Conservation (phyloP, 2,113 vertebrate species). For the Malaclemys terrapin region DNA sequence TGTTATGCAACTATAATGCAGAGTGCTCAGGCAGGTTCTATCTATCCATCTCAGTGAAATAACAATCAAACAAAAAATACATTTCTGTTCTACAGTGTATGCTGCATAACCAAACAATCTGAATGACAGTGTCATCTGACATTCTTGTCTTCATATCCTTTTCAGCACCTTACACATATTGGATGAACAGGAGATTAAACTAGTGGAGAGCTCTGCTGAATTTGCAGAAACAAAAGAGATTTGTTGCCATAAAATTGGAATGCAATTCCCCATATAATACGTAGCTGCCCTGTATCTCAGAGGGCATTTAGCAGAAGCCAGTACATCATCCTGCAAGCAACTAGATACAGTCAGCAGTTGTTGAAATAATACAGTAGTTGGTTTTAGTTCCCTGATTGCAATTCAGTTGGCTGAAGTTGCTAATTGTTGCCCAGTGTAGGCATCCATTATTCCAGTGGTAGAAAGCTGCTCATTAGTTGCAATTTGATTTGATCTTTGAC, state of each 20-base stretch:
- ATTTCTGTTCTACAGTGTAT: constrained; percentile 2
- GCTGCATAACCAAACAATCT: neutral
- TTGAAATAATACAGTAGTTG: neutral
- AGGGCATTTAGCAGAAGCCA: neutral
- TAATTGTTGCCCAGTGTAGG: constrained; percentile 20
- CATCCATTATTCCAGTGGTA: neutral
- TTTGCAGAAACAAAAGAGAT: neutral
- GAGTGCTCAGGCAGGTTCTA: constrained; percentile 31
- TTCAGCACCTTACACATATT: neutral
- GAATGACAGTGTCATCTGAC: constrained; percentile 6
- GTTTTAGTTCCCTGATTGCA: constrained; percentile 28
- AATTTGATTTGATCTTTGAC: constrained; percentile 14
- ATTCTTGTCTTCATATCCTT: neutral
- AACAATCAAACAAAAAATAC: neutral
- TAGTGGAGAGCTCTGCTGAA: constrained; percentile 16
- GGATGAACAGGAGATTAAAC: neutral
- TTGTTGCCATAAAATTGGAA: neutral
- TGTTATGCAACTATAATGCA: neutral
- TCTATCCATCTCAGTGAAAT: neutral
- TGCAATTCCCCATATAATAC: neutral
- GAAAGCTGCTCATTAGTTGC: constrained; percentile 26
- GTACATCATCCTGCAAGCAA: neutral
- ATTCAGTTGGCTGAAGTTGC: neutral
- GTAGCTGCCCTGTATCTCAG: neutral
- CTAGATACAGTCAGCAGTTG: neutral